Base-by-base conservation (phyloP, 2,113 vertebrate species). In the Lophius piscatorius region DNA sequence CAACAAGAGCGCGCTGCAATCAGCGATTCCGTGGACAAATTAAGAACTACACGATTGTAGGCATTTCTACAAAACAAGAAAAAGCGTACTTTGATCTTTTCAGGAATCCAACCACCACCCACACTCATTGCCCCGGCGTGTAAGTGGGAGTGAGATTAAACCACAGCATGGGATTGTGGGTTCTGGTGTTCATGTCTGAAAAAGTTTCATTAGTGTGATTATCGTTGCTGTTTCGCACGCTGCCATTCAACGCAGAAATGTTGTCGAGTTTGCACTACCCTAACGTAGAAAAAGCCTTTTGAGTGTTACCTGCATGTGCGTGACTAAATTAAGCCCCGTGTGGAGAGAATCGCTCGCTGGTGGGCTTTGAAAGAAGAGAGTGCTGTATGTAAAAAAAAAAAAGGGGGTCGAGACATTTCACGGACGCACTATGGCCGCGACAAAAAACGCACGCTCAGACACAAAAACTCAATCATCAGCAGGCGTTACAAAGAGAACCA, bases 121-220 rank as follows among this genome's bases (percentile, higher is more conserved):
- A 84, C 74, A 6, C 50, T 41, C 12, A 21, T 41, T 52, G n/a
- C n/a, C 61, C 70, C 36, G 23, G 62, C 48, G 58, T 35, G 68
- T 24, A 40, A 59, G 67, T 68, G 64, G 70, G 76, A 48, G 66
- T 48, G 34, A 75, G 63, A 80, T 75, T 67, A 73, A 80, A 57
- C 45, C 36, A 16, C 54, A 36, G 34, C 23, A 42, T 64, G 42
- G 49, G 18, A 42, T 36, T 11, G 21, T 35, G 55, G 47, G 17
- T 39, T 69, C 33, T 73, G 0, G 17, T 40, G 50, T 39, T 66
- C 21, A 10, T 28, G 21, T 34, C 16, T 20, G 11, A 24, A 50
- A 54, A 29, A 2, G 24, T 13, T 42, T 38, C 10, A 34, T 35
- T 29, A 35, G 50, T 7, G 9, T 10, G 24, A 68, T 48, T 44